Base-by-base conservation (phyloP, 2,888 invertebrate species). In the Automeris io region DNA sequence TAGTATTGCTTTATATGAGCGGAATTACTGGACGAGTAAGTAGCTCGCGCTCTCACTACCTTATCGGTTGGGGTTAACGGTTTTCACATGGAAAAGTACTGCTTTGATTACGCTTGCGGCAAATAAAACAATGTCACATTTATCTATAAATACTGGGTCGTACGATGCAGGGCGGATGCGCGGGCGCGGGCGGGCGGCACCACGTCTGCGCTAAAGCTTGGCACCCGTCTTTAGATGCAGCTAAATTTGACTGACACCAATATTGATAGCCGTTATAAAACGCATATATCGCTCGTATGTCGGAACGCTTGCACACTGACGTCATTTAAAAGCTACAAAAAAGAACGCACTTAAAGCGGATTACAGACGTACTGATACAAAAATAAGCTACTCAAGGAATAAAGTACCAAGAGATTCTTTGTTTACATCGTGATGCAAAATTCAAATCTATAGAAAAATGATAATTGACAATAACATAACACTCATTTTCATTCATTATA, bases 51-150 rank as follows among this genome's bases (percentile, higher is more conserved):
- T 66, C 65, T 67, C 62, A 57, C 51, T 49, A 42, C 59, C 62
- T 64, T 80, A 78, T 81, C 78, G 41, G 33, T 42, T 52, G 69
- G 56, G 76, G 82, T 79, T 80, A 76, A 79, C 58, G 71, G 65
- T 79, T 73, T 78, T 75, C 60, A 71, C 71, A 69, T 80, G 85
- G 85, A 85, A 85, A 85, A 77, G 61, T 82, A 82, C 85, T 54
- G 54, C 49, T 45, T 38, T 51, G 70, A 71, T 73, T 70, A 66
- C 65, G 51, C 46, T 45, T 47, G 52, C 48, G 50, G 60, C 57
- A 66, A 71, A 73, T 78, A 74, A 73, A 78, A 79, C 70, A 76
- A 74, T 79, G 75, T 78, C 75, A 74, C 69, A 61, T 63, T 63
- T 71, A 72, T 73, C 70, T 79, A 80, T 78, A 72, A 71, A 73